Evolutionary conservation across 2,113 vertebrate species (phyloP).

Genomic region (Neomonachus schauinslandi): DNA sequence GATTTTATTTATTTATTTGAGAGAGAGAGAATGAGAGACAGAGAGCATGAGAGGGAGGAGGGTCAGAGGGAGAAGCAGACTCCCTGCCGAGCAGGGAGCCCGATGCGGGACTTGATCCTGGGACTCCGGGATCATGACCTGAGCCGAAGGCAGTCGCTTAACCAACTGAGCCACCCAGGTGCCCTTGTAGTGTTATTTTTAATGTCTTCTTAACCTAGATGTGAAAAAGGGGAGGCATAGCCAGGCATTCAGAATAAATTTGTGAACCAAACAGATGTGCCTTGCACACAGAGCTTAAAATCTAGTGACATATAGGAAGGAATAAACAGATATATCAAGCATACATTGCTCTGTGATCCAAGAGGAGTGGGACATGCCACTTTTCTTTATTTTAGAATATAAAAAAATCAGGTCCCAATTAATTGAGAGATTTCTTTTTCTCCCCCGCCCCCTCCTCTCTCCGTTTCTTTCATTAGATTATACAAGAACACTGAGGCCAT

Average conservation of each 20-base stretch:
- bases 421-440: not conserved
- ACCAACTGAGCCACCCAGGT: too few relatives aligned
- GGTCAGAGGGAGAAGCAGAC: too few relatives aligned
- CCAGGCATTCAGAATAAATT: not conserved
- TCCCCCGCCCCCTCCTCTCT: rapidly evolving
- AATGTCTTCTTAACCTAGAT: not conserved
- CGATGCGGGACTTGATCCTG: too few relatives aligned
- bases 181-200: not conserved
- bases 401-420: not conserved
- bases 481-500: not conserved
- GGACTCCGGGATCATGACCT: too few relatives aligned
- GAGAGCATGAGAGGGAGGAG: too few relatives aligned
- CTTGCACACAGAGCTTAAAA: not conserved
- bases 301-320: not conserved
- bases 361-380: not conserved
- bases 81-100: too few relatives aligned
- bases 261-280: not conserved
- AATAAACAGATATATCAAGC: not conserved
- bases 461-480: not conserved
- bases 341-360: not conserved
- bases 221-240: not conserved
- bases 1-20: too few relatives aligned
- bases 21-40: too few relatives aligned
- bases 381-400: not conserved
- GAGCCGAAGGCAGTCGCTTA: too few relatives aligned